Base-by-base conservation (phyloP, 2,797 vertebrate genomes). In the Lagodon rhomboides region DNA sequence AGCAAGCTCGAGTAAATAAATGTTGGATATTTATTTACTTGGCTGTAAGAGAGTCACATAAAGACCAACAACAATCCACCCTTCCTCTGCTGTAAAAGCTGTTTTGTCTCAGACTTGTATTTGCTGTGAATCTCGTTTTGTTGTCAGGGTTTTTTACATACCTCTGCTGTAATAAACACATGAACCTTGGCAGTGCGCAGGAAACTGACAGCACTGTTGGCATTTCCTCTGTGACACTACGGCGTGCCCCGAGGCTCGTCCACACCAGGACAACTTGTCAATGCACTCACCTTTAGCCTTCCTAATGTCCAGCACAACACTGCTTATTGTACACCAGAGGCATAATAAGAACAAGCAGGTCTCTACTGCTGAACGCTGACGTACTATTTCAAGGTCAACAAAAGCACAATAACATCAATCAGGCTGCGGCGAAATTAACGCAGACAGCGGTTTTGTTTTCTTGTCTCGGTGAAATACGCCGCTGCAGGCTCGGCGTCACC, bases 141-240 rank as follows among this genome's bases (percentile, higher is more conserved):
- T 0, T 34, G 0, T 20, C 20, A n/a, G 44, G 67, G 51, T 71
- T 80, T 80, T 80, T 64, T 66, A 54, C 61, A 23, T 61, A 69
- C 34, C 38, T 84, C 73, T 17, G 65, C 23, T 79, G 49, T 70
- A 60, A 91, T 82, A 91, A 93, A 94, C 91, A 92, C 79, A 78
- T 41, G 70, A 90, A 85, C 80, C 60, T 70, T 79, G 77, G 89
- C 53, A 30, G 76, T 27, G 62, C 46, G 51, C 84, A 93, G 94
- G 95, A 95, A 95, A 75, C 76, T 43, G 68, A 92, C 83, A 79
- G 63, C 62, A 75, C 73, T 70, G 82, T 68, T 80, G 92, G 92
- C 79, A 93, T 95, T 96, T 95, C 94, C 95, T 87, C 67, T 89
- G 58, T 68, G 49, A 79, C 75, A 73, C 68, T 51, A 73, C 20